These are phyloP conservation scores for Tribolium madens DNA, from an alignment of 1,140 invertebrate genomes.

Conservation along the genomic window DNA sequence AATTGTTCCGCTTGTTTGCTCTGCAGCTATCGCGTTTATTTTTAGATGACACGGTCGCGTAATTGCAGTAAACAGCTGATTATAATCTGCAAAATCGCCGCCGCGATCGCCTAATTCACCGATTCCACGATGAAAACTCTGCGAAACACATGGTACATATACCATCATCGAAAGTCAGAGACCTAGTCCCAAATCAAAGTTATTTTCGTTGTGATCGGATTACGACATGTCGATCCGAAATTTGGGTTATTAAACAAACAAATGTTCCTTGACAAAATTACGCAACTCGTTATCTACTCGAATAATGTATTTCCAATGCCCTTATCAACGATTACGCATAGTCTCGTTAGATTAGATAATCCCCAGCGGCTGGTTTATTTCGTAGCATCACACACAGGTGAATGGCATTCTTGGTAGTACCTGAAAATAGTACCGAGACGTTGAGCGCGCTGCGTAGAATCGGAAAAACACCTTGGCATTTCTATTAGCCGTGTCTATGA, in stretches of 20 bases:
- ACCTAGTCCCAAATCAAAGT: background rate
- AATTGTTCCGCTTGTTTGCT: slow-evolving; percentile 46
- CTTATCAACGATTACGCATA: background rate
- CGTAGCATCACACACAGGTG: slow-evolving; percentile 12
- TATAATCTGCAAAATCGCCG: slow-evolving; percentile 38
- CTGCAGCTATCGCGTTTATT: slow-evolving; percentile 38
- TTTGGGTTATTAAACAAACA: slow-evolving; percentile 20
- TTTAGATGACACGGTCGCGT: slow-evolving; percentile 46
- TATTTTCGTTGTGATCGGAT: background rate
- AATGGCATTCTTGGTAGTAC: slow-evolving; percentile 18
- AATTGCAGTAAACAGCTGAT: slow-evolving; percentile 46
- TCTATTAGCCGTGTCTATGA: slow-evolving; percentile 39
- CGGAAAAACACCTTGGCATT: slow-evolving; percentile 25
- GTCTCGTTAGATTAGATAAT: slow-evolving; percentile 24
- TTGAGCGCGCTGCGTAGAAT: slow-evolving; percentile 10
- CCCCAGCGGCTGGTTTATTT: background rate
- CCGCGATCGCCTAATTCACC: slow-evolving; percentile 9
- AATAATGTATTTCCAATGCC: background rate
- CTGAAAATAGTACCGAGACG: slow-evolving; percentile 24
- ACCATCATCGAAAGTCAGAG: slow-evolving; percentile 10
- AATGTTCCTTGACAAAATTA: slow-evolving; percentile 3
- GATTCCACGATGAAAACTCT: slow-evolving; percentile 13
- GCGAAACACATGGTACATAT: slow-evolving; percentile 21
- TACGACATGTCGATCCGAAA: slow-evolving; percentile 3
- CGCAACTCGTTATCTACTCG: slow-evolving; percentile 8